Conservation (phyloP, 2,113 vertebrate genomes). For the Lethenteron reissneri region DNA sequence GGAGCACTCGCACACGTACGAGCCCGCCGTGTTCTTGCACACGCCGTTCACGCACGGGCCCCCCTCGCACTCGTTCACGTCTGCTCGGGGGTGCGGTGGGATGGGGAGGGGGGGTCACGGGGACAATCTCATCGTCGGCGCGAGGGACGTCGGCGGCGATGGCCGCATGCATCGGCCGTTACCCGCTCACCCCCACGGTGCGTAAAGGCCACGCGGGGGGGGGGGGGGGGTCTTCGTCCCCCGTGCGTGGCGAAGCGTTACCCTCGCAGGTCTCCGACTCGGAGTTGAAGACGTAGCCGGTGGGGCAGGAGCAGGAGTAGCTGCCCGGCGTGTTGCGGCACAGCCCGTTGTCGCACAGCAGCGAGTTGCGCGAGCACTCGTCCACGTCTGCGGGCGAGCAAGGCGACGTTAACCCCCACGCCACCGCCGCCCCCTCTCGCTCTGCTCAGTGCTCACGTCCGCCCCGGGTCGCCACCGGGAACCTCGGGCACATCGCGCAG, state of each 20-base stretch:
- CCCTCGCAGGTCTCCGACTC: conserved; percentile 36
- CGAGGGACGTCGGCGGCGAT: too few species aligned
- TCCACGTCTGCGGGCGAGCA: conserved; percentile 23
- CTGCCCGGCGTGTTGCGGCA: conserved; percentile 33
- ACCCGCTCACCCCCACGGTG: too few species aligned
- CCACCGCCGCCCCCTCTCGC: too few species aligned
- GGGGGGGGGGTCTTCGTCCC: too few species aligned
- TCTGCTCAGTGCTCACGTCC: too few species aligned
- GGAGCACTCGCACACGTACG: conserved; percentile 43
- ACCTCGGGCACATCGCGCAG: background rate
- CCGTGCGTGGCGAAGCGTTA: conserved; percentile 13
- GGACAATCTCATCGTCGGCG: background rate
- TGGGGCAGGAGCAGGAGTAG: conserved; percentile 35
- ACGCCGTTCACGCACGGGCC: conserved; percentile 37
- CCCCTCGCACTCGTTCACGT: conserved; percentile 52
- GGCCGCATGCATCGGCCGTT: too few species aligned
- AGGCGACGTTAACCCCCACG: too few species aligned
- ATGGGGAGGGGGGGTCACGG: background rate
- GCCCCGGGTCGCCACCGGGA: too few species aligned
- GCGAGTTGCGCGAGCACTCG: conserved; percentile 28
- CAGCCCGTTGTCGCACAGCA: conserved; percentile 35
- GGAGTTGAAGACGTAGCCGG: conserved; percentile 26
- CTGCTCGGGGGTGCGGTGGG: conserved; percentile 19
- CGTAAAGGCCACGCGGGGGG: too few species aligned
- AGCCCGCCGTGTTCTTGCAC: conserved; percentile 50